Evolutionary conservation across 2,888 invertebrate species (phyloP), one percentile per base, ranked within the genome.

Genomic region (Microctonus brassicae): DNA sequence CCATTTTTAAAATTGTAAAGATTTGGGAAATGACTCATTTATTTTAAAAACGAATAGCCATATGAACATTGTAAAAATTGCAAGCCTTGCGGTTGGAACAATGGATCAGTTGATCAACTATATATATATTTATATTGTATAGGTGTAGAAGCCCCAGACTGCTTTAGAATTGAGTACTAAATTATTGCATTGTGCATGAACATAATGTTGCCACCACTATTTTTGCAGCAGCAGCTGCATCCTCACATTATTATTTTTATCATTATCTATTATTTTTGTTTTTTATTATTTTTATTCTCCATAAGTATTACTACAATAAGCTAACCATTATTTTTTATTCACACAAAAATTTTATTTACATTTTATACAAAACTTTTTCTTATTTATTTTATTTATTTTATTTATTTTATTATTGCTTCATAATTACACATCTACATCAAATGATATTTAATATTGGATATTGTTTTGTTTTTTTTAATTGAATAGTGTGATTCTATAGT

Each of bases 21-120:
- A 39, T 39, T 39, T n/a, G n/a, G 39, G 3, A 39, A 39, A 39
- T 39, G 39, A 39, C 39, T 39, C 39, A 39, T n/a, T n/a, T n/a
- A 39, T 24, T 55, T n/a, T 24, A 33, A 42, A 68, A 68, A 60
- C 24, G 57, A 33, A 42, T 58, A 42, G 26, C 36, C n/a, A n/a
- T 36, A 36, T 58, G 29, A 57, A 33, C 34, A 9, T 17, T 42
- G 29, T 69, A 80, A 79, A 79, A 76, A 80, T 77, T 70, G 72
- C 73, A 73, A 76, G 77, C 78, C 73, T 80, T 74, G 29, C 5
- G 61, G 36, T 60, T 73, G 74, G 84, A 82, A 84, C 82, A 84
- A 84, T 83, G 74, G 72, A 24, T 34, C 66, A 74, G 53, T 77
- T 81, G 83, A 84, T 84, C 82, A 83, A 80, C 75, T 76, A 73